These are phyloP conservation scores for Heteractis magnifica DNA, from an alignment of 92 coral and sea anemone species.

Conservation along the genomic window DNA sequence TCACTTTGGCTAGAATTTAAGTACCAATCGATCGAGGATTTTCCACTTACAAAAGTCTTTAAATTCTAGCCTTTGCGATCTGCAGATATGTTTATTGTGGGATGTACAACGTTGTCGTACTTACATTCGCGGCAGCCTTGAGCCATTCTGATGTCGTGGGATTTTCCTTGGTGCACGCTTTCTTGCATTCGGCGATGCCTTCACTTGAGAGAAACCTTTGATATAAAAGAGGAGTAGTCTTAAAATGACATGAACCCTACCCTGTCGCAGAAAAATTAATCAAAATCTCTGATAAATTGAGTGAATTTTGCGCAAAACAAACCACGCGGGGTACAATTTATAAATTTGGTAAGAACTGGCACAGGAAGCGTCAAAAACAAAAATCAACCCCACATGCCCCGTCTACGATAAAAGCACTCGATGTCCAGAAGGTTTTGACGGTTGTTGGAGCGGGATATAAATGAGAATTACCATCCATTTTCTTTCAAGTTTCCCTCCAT, in stretches of 20 bases:
- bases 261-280: background rate
- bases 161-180: conserved; percentile 75
- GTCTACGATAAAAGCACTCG: conserved; percentile 6
- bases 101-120: conserved; percentile 35
- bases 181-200: conserved; percentile 91
- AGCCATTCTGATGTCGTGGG: conserved; percentile 69
- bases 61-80: conserved; percentile 1
- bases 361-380: background rate
- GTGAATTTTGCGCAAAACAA: conserved; percentile 47
- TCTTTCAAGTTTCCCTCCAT: conserved; percentile 96
- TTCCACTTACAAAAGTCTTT: background rate
- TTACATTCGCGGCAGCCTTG: conserved; percentile 94
- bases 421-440: conserved; percentile 1
- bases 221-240: conserved; percentile 24
- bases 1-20: background rate
- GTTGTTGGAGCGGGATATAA: conserved; percentile 7
- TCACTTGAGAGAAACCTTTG: conserved; percentile 90
- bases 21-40: background rate
- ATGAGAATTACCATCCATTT: conserved; percentile 79
- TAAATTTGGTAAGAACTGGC: conserved; percentile 12
- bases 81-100: conserved; percentile 10
- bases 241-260: conserved; percentile 4
- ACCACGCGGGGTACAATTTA: conserved; percentile 42
- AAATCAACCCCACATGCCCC: conserved; percentile 18
- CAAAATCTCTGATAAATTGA: conserved; percentile 3